Base-by-base conservation (phyloP, 2,888 invertebrate genomes). In the Deilephila porcellus region DNA sequence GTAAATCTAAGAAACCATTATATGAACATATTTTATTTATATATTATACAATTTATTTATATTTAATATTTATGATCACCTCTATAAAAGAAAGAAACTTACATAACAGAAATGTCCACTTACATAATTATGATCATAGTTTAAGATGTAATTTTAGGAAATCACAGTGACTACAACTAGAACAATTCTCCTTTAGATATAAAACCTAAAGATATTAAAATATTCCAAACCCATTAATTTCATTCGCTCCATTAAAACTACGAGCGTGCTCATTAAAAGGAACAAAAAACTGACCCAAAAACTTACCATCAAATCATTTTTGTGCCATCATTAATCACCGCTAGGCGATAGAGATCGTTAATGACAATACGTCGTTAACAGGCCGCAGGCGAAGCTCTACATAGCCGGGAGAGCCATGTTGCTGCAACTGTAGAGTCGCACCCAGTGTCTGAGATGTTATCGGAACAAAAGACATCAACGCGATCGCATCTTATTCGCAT, bases 391-490 rank as follows among this genome's bases (percentile, higher is more conserved):
- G 1, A 37, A 37, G 37, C 32, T 59, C 19, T 37, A 37, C 20
- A 29, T 59, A 56, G 37, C 17, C 19, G 20, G 19, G n/a, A 19
- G 37, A 62, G 60, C 52, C 17, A 19, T 62, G 29, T 25, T n/a
- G 29, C 45, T 14, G 25, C 34, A 62, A 29, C 5, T n/a, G 37
- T 53, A 60, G 60, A 71, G 45, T 25, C 45, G 29, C 14, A 8
- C 19, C n/a, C n/a, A 71, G 34, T 29, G 62, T 7, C 63, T 25
- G 62, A 70, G 75, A 73, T 71, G 59, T 62, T 74, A 76, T 77
- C 78, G 19, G 62, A 78, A 80, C 75, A 79, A 79, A 83, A 83
- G 83, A 84, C 82, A 80, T 82, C 84, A 86, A 86, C 86, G 86
- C 80, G 81, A 64, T 74, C 72, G 56, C 73, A 20, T 20, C 19